Evolutionary conservation across 2,113 vertebrate species (phyloP).

Genomic region (Dromaius novaehollandiae): DNA sequence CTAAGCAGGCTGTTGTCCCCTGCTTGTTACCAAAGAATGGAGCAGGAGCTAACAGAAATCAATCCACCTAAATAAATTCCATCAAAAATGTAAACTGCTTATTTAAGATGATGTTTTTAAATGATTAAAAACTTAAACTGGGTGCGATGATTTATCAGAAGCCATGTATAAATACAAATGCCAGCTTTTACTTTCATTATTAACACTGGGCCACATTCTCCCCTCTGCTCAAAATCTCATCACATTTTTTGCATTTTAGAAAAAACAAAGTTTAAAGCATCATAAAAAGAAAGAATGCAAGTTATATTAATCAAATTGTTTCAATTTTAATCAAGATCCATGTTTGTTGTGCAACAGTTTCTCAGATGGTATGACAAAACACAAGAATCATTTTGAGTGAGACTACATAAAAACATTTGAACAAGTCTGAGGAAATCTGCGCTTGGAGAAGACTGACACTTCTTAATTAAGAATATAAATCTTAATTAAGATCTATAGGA

Average conservation of each 20-base stretch:
- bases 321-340: constrained; percentile 18
- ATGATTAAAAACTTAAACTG: not conserved
- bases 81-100: not conserved
- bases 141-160: not conserved
- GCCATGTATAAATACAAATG: not conserved
- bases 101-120: not conserved
- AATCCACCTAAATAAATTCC: not conserved
- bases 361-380: not conserved
- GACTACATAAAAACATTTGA: not conserved
- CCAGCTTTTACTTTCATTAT: not conserved
- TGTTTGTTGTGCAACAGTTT: constrained; percentile 8
- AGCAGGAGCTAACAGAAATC: not conserved
- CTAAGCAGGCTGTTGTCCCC: not conserved
- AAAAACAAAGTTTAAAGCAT: not conserved
- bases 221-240: not conserved
- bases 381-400: not conserved
- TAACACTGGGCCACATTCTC: not conserved
- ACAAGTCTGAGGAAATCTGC: not conserved
- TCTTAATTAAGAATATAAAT: too few relatives aligned
- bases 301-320: not conserved
- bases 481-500: not conserved
- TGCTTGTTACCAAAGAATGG: not conserved
- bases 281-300: not conserved
- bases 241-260: not conserved
- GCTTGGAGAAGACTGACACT: not conserved